Evolutionary conservation across 2,888 invertebrate species (phyloP), one percentile per base, ranked within the genome.

Genomic region (Eilema sororculum): DNA sequence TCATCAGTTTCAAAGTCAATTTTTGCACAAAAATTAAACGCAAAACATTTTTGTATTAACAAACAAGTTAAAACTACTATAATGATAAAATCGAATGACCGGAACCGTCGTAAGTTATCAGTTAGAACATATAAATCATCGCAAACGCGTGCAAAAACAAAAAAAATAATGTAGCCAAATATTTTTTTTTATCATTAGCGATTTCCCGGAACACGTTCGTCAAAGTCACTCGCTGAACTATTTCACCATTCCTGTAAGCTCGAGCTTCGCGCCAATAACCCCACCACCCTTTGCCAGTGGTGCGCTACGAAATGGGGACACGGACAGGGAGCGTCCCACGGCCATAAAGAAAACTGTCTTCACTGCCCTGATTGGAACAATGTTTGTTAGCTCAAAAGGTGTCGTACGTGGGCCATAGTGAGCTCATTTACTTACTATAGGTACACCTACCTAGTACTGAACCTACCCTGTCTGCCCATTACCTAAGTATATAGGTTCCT

Each of bases 301-400:
- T 89, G 88, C 88, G 86, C 85, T 84, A 75, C 82, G 84, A 82
- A 93, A 92, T 90, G 91, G 91, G 94, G 92, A 89, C 93, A 94
- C 92, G 95, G 95, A 89, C 93, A 94, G 93, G 95, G 95, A 90
- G 94, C 91, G 94, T 91, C 93, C 90, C 89, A 78, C 73, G 74
- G 78, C 88, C 87, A 93, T 94, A 94, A 94, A 95, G 95, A 93
- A 94, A 93, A 91, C 90, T 86, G 93, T 93, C 95, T 95, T 93
- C 85, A 83, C 85, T 85, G 80, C 84, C 83, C 89, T 93, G 92
- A 94, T 94, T 94, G 93, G 90, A 90, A 90, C 91, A 88, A 90
- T 93, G 90, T 93, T 93, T 92, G 93, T 83, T 87, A 83, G 76
- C 80, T 78, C 59, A 77, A 84, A 86, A 85, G 87, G 90, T 87